These are phyloP conservation scores for Coregonus ussuriensis DNA, from an alignment of 2,797 vertebrate genomes.

Conservation along the genomic window DNA sequence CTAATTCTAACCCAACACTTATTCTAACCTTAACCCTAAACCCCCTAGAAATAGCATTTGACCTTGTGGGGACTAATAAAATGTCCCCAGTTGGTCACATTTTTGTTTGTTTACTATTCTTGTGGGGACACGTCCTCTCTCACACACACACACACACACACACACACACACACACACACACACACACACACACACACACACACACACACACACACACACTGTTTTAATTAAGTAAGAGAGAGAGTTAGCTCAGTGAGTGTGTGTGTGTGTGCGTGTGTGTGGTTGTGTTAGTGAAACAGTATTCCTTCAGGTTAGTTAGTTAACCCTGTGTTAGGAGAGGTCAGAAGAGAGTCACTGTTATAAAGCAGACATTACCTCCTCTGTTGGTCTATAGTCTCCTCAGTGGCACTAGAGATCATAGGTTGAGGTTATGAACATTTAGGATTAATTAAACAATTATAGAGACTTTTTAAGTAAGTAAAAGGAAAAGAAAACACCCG, in stretches of 20 bases:
- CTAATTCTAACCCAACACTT: too few relatives aligned
- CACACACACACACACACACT: conserved; percentile 33
- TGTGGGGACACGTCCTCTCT: conserved; percentile 9
- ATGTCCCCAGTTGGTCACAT: too few relatives aligned
- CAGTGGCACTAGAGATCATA: conserved; percentile 47
- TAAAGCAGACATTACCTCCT: conserved; percentile 56
- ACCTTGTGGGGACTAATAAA: too few relatives aligned
- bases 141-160: conserved; percentile 5
- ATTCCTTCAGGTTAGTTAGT: conserved; percentile 64
- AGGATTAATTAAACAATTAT: not conserved
- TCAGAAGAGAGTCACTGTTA: conserved; percentile 57
- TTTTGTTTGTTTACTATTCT: too few relatives aligned
- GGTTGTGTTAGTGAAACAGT: conserved; percentile 66
- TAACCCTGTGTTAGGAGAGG: conserved; percentile 63
- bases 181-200: conserved; percentile 11
- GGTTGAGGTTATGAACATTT: conserved; percentile 67
- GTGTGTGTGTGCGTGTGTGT: conserved; percentile 59
- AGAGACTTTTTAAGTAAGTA: not conserved
- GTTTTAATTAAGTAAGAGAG: conserved; percentile 68
- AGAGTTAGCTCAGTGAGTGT: conserved; percentile 22
- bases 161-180: conserved; percentile 20
- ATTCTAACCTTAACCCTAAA: too few relatives aligned
- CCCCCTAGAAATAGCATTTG: too few relatives aligned
- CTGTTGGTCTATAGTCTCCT: conserved; percentile 50
- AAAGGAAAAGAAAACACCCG: not conserved